A percentile compares a stretch with the other conserved stretches of the same genome.
These are phyloP conservation scores for Oreotrochilus melanogaster DNA, from an alignment of 2,113 vertebrate genomes.

Conservation along the genomic window DNA sequence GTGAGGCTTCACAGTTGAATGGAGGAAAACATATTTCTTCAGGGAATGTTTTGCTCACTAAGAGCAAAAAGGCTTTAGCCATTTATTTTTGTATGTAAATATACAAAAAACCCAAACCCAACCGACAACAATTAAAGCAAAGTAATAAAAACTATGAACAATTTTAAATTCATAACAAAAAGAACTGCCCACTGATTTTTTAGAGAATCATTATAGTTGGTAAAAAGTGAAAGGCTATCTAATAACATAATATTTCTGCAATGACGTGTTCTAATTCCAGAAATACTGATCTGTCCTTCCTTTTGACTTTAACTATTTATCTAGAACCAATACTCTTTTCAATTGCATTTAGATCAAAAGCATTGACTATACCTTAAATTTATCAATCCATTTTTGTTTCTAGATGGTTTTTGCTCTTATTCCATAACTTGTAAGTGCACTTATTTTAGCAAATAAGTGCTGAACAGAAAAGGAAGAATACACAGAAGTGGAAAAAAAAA, in stretches of 20 bases:
- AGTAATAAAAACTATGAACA: neutral
- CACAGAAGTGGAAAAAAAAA: neutral
- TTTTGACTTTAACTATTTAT: neutral
- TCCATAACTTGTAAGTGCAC: neutral
- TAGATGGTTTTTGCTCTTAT: neutral
- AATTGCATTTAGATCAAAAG: neutral
- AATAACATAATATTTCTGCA: neutral
- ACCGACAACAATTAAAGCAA: neutral
- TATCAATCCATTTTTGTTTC: neutral
- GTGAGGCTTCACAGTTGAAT: neutral
- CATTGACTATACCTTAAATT: neutral
- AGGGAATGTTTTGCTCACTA: neutral
- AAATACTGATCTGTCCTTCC: neutral
- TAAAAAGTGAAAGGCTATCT: neutral
- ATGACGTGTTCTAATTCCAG: neutral
- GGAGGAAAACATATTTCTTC: neutral
- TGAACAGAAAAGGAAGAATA: neutral
- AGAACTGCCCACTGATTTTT: neutral
- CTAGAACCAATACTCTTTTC: neutral
- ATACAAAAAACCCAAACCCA: neutral
- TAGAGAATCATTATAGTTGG: neutral
- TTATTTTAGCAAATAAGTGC: neutral
- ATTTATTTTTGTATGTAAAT: neutral
- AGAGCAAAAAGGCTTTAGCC: neutral
- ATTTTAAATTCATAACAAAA: neutral